Evolutionary conservation across 2,113 vertebrate genomes (phyloP), one percentile per base, ranked within the genome.

Genomic region (Silurus meridionalis): DNA sequence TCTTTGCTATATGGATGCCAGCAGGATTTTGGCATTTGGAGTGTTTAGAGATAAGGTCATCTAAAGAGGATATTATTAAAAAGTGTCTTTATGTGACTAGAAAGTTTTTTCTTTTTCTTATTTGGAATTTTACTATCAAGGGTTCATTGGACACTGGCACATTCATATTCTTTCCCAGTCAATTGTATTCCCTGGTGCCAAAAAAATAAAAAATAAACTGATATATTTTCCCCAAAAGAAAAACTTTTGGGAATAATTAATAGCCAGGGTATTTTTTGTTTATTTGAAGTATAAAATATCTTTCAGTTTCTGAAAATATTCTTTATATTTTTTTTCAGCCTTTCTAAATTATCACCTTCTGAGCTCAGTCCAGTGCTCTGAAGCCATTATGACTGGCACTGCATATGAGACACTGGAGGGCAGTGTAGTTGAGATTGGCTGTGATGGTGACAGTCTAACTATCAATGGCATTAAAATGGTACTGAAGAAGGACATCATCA

Each of bases 401-500:
- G 81, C 92, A 48, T 97, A 95, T 52, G 97, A 98, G 91, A 99
- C 97, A 0, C 90, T 95, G 61, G 98, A 99, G 94, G 97, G 98
- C 92, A 95, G 93, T 85, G 94, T 90, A 9, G 87, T 99, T 67
- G 94, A 97, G 94, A 92, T 99, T 25, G 97, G 97, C 64, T 99
- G 98, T 80, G 96, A 99, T 61, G 97, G 98, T 0, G 96, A 98
- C 90, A 97, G 95, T 71, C 91, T 99, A 85, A 98, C 97, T 1
- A 93, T 99, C 60, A 99, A 99, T 9, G 98, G 98, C 69, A 94
- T 98, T 88, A 97, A 96, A 92, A 98, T 99, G 96, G 97, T 99
- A 82, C 95, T 97, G 90, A 96, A 96, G 89, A 99, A 99, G 91
- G 98, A 99, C 90, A 97, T 99, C 28, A 96, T 99, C 66, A 95